A percentile compares a stretch with the other conserved stretches of the same genome.
Conservation (phyloP, 1,140 invertebrate genomes). For the Paramacrobiotus metropolitanus region DNA sequence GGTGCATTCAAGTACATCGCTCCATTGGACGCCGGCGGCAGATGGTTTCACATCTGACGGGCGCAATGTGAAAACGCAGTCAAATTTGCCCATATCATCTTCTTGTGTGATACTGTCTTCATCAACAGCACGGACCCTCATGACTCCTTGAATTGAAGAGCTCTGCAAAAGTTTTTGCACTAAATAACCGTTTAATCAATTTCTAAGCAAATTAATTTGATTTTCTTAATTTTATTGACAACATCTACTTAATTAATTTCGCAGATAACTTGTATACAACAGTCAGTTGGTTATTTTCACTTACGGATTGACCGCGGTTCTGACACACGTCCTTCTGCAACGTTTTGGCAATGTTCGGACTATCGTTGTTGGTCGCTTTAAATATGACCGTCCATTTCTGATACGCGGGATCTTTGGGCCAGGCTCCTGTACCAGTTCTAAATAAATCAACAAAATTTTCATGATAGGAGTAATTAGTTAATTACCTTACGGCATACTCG, state of each 20-base stretch:
- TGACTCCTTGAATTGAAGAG: neutral
- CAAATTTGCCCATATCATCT: neutral
- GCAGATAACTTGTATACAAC: too few relatives aligned
- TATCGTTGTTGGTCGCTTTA: neutral
- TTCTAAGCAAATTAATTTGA: too few relatives aligned
- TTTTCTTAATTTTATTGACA: too few relatives aligned
- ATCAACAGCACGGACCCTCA: neutral
- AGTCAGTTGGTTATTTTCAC: too few relatives aligned
- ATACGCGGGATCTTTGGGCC: neutral
- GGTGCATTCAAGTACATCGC: neutral
- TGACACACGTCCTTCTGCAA: neutral
- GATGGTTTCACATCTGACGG: neutral
- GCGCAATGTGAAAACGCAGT: neutral
- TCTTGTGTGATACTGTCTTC: neutral
- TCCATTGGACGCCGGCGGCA: neutral
- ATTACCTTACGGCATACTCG: neutral
- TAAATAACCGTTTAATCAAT: too few relatives aligned
- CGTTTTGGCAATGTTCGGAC: neutral
- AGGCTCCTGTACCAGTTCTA: neutral
- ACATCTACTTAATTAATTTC: too few relatives aligned
- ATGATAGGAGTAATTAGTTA: neutral
- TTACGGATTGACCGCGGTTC: too few relatives aligned
- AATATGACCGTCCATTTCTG: neutral
- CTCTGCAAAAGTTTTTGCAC: too few relatives aligned
- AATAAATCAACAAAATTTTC: neutral